phyloP scores from a whole-genome alignment of 2,113 vertebrate genomes.

The Anseranas semipalmata region DNA sequence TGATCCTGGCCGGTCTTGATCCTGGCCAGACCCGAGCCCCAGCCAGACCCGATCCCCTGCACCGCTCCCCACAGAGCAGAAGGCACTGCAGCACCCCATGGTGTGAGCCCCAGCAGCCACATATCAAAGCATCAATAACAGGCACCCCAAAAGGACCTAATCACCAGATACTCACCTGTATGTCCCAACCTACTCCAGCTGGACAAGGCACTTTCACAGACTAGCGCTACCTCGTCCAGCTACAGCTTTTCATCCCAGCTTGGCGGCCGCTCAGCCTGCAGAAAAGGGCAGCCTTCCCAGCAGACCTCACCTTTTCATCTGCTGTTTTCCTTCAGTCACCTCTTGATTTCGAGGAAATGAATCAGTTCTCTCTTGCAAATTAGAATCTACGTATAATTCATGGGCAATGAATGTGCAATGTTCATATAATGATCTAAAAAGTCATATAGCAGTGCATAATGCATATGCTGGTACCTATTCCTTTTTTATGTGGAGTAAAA shows the following conservation, averaged over 20 bases:
- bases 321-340: background rate
- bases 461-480: background rate
- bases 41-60: rapidly evolving
- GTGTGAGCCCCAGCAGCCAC: background rate
- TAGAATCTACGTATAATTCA: background rate
- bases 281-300: rapidly evolving
- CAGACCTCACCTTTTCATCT: background rate
- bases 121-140: background rate
- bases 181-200: background rate
- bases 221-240: too few relatives aligned
- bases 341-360: background rate
- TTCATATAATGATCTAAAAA: conserved; percentile 15
- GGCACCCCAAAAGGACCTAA: background rate
- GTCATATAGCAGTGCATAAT: conserved; percentile 32
- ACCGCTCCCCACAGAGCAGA: background rate
- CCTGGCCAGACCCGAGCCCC: background rate
- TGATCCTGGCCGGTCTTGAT: rapidly evolving
- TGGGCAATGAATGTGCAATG: conserved; percentile 4
- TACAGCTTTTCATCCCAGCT: rapidly evolving
- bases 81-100: background rate
- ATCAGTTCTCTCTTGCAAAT: background rate
- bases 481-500: conserved; percentile 11
- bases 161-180: rapidly evolving
- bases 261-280: background rate
- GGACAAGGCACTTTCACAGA: background rate